Percentiles rank a stretch among this genome's conserved stretches.
phyloP scores from a whole-genome alignment of 2,113 vertebrate species.

The Podocnemis expansa region DNA sequence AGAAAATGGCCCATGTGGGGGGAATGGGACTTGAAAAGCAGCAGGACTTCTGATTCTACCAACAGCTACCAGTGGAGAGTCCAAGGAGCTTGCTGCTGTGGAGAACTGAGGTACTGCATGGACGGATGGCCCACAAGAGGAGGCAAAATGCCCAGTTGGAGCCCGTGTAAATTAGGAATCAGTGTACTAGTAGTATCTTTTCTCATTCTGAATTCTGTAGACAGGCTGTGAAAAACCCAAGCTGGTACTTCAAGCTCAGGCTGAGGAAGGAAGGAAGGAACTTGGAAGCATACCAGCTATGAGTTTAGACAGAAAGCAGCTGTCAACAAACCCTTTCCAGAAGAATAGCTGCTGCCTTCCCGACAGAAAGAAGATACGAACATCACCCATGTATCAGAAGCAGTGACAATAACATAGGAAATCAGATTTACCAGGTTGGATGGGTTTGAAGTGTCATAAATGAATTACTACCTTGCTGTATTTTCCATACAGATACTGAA shows the following conservation, averaged over 20 bases:
- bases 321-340: neutral
- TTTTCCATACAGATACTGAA: neutral
- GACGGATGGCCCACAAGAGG: no score
- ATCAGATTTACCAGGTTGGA: neutral
- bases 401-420: neutral
- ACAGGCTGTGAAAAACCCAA: neutral
- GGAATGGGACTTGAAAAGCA: rapidly evolving
- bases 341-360: rapidly evolving
- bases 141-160: neutral
- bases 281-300: neutral
- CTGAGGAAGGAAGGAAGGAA: neutral
- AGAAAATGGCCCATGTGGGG: neutral
- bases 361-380: neutral
- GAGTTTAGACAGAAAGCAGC: neutral
- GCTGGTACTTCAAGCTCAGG: neutral
- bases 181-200: neutral
- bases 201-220: neutral
- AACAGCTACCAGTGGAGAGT: neutral
- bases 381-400: neutral
- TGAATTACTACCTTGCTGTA: neutral
- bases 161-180: neutral
- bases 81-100: no score
- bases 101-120: no score
- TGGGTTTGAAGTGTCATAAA: neutral
- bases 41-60: neutral